These are phyloP conservation scores for Periophthalmus magnuspinnatus DNA, from an alignment of 2,797 vertebrate genomes.

Conservation along the genomic window DNA sequence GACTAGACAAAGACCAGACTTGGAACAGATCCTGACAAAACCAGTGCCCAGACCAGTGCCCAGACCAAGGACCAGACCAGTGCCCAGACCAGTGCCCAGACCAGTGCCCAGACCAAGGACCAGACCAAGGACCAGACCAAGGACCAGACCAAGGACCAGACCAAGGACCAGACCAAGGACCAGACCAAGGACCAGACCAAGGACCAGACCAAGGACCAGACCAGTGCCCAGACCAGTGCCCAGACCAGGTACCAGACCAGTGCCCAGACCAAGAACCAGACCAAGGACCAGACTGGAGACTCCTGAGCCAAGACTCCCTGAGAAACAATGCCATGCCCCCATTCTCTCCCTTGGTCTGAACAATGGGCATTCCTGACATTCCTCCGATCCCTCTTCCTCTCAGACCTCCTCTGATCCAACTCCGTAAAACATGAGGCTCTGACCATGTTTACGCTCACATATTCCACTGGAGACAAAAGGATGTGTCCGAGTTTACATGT, in stretches of 20 bases:
- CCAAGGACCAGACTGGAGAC: not conserved
- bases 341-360: constrained; percentile 55
- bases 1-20: not conserved
- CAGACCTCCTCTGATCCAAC: constrained; percentile 12
- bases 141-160: too few species aligned
- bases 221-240: too few species aligned
- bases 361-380: constrained; percentile 81
- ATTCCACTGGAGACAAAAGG: too few species aligned
- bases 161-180: not conserved
- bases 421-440: constrained; percentile 14
- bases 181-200: not conserved
- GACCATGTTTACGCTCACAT: too few species aligned
- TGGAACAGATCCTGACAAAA: too few species aligned
- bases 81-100: too few species aligned
- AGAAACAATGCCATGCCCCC: constrained; percentile 2
- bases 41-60: too few species aligned
- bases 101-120: too few species aligned
- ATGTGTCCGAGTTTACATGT: too few species aligned
- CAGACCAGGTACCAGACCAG: not conserved
- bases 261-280: not conserved
- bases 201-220: not conserved
- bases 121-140: too few species aligned
- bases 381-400: constrained; percentile 63
- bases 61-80: too few species aligned
- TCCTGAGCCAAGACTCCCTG: too few species aligned